Evolutionary conservation across 2,888 invertebrate species (phyloP), one percentile per base, ranked within the genome.

Genomic region (Mythimna vitellina): DNA sequence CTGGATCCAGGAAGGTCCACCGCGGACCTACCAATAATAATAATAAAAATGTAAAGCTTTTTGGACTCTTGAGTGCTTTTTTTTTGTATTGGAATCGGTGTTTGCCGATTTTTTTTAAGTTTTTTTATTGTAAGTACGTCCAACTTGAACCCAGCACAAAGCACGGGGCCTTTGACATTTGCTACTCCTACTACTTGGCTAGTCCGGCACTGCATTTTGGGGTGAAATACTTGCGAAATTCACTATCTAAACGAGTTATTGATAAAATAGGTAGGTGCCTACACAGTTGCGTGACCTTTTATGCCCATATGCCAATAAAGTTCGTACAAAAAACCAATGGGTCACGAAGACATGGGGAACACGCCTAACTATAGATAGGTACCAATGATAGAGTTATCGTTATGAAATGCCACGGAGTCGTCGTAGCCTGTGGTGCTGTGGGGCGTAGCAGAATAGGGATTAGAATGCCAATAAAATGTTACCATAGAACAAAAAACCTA

Each of bases 201-300:
- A 0, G 7, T 46, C 7, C 20, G 46, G 6, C 46, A 20, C 17
- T 46, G 17, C 35, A 46, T 22, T 25, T 58, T 9, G 46, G 61
- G 74, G 56, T 69, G 22, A 14, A 57, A 54, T 32, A 73, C 57
- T 69, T 69, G 67, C 35, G 57, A 73, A 70, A 38, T 42, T 54
- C 62, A 56, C 60, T 46, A n/a, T n/a, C 29, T 17, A 29, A 22
- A 42, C 22, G 20, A 56, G 56, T 35, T 80, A 71, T 77, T 78
- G 74, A 72, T n/a, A 72, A 70, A 67, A 66, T 77, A 69, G 53
- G 60, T 74, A 67, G 29, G 29, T 29, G 3, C 29, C 29, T 29
- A 63, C 74, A 72, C 29, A 25, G 42, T 35, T 46, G 17, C 61
- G 46, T 83, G 81, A 78, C 83, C 74, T 83, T 79, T 80, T 76